A percentile compares a stretch with the other conserved stretches of the same genome.
Conservation (phyloP, 2,888 invertebrate species). For the Drosophila atripex region DNA sequence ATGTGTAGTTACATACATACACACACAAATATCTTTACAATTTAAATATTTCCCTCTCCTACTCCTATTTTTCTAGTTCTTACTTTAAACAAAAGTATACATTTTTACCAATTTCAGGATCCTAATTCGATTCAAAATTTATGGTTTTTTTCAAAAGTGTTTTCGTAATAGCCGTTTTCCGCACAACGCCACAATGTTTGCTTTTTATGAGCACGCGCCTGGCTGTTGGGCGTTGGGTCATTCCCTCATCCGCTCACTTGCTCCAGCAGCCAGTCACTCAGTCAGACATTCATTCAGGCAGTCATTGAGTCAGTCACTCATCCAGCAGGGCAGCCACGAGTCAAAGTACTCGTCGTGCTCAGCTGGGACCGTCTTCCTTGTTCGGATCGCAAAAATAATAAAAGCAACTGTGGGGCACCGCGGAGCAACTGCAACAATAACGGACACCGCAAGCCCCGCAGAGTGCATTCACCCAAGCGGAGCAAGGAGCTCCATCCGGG, state of each 20-base stretch:
- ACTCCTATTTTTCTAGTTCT: too few relatives aligned
- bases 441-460: constrained; percentile 52
- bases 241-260: background rate
- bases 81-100: too few relatives aligned
- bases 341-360: constrained; percentile 55
- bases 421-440: constrained; percentile 44
- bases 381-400: constrained; percentile 36
- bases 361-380: constrained; percentile 11
- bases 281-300: constrained; percentile 10
- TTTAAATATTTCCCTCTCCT: too few relatives aligned
- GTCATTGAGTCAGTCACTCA: background rate
- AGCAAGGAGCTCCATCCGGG: background rate
- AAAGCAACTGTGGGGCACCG: constrained; percentile 13
- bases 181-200: constrained; percentile 6
- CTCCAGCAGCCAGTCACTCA: background rate
- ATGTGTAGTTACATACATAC: too few relatives aligned
- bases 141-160: background rate
- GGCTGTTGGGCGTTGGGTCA: constrained; percentile 2
- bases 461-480: constrained; percentile 70
- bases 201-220: constrained; percentile 52
- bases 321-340: constrained; percentile 45
- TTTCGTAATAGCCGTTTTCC: background rate
- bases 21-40: too few relatives aligned
- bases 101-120: too few relatives aligned
- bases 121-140: background rate